These are phyloP conservation scores for Hycleus phaleratus DNA, from an alignment of 1,140 invertebrate species.

Conservation along the genomic window DNA sequence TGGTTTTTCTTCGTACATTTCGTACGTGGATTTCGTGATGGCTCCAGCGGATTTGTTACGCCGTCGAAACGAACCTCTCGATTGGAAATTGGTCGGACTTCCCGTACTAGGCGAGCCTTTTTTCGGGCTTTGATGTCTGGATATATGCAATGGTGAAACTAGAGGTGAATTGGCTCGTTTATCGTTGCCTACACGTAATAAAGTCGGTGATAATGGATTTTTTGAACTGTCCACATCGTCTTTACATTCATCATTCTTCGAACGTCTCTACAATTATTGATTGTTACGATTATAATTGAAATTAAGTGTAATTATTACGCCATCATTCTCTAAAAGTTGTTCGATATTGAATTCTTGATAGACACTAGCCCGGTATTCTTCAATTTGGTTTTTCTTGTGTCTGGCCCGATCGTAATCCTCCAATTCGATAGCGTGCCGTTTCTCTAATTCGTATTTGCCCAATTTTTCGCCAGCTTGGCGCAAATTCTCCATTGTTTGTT, in stretches of 20 bases:
- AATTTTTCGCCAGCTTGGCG: constrained; percentile 79
- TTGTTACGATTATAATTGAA: neutral
- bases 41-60: constrained; percentile 68
- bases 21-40: constrained; percentile 63
- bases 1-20: constrained; percentile 77
- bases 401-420: constrained; percentile 88
- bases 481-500: constrained; percentile 73
- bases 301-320: constrained; percentile 45
- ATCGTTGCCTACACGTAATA: constrained; percentile 23
- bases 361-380: constrained; percentile 64
- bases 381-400: constrained; percentile 81
- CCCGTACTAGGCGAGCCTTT: constrained; percentile 34
- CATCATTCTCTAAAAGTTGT: constrained; percentile 71
- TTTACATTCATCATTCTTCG: constrained; percentile 36
- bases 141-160: constrained; percentile 45
- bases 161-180: constrained; percentile 34
- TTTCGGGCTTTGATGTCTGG: constrained; percentile 36
- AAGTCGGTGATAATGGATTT: constrained; percentile 29
- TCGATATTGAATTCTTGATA: constrained; percentile 63
- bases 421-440: constrained; percentile 79
- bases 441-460: constrained; percentile 84
- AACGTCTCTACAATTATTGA: constrained; percentile 21
- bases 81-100: constrained; percentile 37
- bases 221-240: constrained; percentile 19
- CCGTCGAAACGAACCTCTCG: constrained; percentile 54